phyloP scores from a whole-genome alignment of 2,797 vertebrate species.

The Picus viridis region DNA sequence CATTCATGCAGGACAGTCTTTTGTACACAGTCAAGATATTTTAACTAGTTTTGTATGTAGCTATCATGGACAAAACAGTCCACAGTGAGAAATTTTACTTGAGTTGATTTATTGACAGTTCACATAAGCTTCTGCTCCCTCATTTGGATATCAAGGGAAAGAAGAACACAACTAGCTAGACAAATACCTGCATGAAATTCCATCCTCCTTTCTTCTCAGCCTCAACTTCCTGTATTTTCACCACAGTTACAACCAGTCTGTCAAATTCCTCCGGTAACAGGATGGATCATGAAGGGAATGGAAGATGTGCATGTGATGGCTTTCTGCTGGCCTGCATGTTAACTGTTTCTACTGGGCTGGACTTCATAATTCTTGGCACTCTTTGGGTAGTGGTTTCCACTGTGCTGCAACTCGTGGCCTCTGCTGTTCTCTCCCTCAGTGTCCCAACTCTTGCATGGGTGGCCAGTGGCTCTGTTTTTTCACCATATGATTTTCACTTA shows the following conservation, averaged over 20 bases:
- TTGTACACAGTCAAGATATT: background rate
- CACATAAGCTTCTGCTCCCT: background rate
- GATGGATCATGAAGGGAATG: fast-evolving
- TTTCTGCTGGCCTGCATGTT: fast-evolving
- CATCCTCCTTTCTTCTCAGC: background rate
- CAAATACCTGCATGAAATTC: background rate
- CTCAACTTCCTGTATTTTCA: background rate
- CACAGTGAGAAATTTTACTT: background rate
- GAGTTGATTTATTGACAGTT: background rate
- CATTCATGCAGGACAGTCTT: background rate
- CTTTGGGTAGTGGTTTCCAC: background rate
- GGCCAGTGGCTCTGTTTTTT: background rate
- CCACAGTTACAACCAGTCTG: background rate
- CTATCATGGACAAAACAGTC: background rate
- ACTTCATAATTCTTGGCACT: fast-evolving
- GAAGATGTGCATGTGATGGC: background rate
- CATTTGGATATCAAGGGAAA: background rate
- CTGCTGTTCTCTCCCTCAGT: background rate
- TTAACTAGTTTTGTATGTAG: background rate
- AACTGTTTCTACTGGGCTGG: background rate
- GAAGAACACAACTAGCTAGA: background rate
- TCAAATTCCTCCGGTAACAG: background rate
- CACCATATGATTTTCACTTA: background rate
- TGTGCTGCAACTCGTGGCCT: fast-evolving
- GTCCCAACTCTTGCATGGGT: background rate